Evolutionary conservation across 2,113 vertebrate genomes (phyloP), one percentile per base, ranked within the genome.

Genomic region (Pelmatolapia mariae): DNA sequence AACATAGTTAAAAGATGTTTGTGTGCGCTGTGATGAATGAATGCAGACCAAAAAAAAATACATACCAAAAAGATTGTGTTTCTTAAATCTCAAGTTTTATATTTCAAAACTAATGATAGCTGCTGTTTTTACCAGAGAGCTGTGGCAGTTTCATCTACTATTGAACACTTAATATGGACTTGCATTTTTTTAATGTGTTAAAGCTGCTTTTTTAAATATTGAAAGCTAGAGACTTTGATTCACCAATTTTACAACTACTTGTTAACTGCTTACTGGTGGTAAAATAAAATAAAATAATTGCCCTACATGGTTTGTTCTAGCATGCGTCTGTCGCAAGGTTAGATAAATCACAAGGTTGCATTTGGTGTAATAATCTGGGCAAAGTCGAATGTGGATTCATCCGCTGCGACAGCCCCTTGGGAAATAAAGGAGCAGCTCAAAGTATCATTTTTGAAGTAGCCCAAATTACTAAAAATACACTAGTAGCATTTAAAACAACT

Each of bases 1-100:
- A 47, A 12, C 5, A 10, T n/a, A 52, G 13, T 81, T 66, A 43
- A 76, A 85, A 24, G 38, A n/a, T 9, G 10, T 61, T 19, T 36
- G 15, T 19, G n/a, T 5, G 11, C 3, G 1, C 9, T 61, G 50
- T 11, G 50, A 16, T 83, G 5, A 83, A 61, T n/a, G 31, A 4
- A 0, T 47, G 19, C 15, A 50, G 3, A 76, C 2, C 1, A 18
- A 29, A 73, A 73, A 71, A 24, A 3, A n/a, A n/a, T n/a, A n/a
- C 8, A 40, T 0, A 13, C 0, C 31, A 24, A 43, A 45, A 45
- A 7, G 15, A 73, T 10, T 45, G 0, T 26, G 3, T 73, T 73
- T 47, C 15, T 76, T 29, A 47, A 11, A 76, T 45, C 71, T 76
- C 24, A 18, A 0, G 24, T 29, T 50, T 33, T 33, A 12, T 50